Evolutionary conservation across 2,113 vertebrate species (phyloP), one percentile per base, ranked within the genome.

Genomic region (Eurypyga helias): DNA sequence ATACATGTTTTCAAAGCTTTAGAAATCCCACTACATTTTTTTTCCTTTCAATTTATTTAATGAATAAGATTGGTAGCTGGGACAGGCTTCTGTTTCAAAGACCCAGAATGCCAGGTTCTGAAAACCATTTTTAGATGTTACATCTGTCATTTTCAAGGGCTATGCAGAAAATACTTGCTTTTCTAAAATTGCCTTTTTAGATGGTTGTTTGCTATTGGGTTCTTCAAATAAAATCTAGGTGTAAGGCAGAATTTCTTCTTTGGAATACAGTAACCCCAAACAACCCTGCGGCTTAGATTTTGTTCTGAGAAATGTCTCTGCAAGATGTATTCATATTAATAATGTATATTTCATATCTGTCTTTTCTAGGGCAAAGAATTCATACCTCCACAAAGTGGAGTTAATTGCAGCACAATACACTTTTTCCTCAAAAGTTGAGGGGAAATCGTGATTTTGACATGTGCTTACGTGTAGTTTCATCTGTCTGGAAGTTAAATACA

Each of bases 351-450:
- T 81, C n/a, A 24, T 81, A 33, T 54, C 20, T 73, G 8, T 70
- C 36, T 92, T 93, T 90, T 94, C 55, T 87, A 81, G 86, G 64
- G 46, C 67, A 95, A 77, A 69, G 38, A 72, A 80, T 80, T 86
- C 25, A 55, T 94, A 57, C 11, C 11, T 85, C 29, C 21, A 52
- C 3, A 71, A 78, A 93, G 24, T 66, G 41, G 61, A 71, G 26
- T 43, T 33, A 51, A 19, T 77, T 78, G 34, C 11, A 83, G 34
- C 26, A 65, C 19, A 80, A 25, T 60, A 51, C 1, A 11, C 33
- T 52, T 83, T 70, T 79, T 51, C 33, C 78, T 89, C 33, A 76
- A 13, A 94, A 67, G n/a, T 66, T 84, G 7, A 16, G 36, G 15
- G 34, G 19, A 89, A 60, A 38, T 66, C 31, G 21, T 76, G 17